Evolutionary conservation across 1,140 invertebrate species (phyloP).

Genomic region (Calycopis cecrops): DNA sequence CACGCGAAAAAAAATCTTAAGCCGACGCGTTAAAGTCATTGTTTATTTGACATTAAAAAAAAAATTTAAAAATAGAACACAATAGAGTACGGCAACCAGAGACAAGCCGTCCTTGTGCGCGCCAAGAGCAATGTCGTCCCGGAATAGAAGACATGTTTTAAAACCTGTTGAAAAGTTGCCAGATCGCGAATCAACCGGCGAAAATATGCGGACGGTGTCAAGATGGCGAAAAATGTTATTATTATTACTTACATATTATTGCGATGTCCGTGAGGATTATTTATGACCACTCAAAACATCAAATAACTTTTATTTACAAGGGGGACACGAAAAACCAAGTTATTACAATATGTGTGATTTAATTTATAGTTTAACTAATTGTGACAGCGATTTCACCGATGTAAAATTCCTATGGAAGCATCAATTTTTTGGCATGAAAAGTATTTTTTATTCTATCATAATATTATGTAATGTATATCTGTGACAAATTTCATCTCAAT

Average conservation of each 20-base stretch:
- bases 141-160: constrained; percentile 23
- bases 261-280: too few species aligned
- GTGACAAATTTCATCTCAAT: too few species aligned
- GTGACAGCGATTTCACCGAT: too few species aligned
- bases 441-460: too few species aligned
- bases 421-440: too few species aligned
- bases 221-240: neutral
- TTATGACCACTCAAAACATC: too few species aligned
- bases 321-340: too few species aligned
- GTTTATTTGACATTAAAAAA: neutral
- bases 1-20: neutral
- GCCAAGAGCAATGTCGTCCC: constrained; percentile 25
- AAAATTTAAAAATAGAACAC: constrained; percentile 12
- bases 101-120: neutral
- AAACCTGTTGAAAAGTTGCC: constrained; percentile 27
- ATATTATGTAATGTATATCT: too few species aligned
- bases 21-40: neutral
- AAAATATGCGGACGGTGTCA: constrained; percentile 16
- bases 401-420: too few species aligned
- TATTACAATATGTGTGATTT: too few species aligned
- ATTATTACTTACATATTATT: neutral
- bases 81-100: constrained; percentile 1
- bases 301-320: too few species aligned
- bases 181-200: constrained; percentile 20
- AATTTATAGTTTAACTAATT: too few species aligned